A percentile compares a stretch with the other conserved stretches of the same genome.
Evolutionary conservation across 2,113 vertebrate species (phyloP).

Genomic region (Pipa parva): DNA sequence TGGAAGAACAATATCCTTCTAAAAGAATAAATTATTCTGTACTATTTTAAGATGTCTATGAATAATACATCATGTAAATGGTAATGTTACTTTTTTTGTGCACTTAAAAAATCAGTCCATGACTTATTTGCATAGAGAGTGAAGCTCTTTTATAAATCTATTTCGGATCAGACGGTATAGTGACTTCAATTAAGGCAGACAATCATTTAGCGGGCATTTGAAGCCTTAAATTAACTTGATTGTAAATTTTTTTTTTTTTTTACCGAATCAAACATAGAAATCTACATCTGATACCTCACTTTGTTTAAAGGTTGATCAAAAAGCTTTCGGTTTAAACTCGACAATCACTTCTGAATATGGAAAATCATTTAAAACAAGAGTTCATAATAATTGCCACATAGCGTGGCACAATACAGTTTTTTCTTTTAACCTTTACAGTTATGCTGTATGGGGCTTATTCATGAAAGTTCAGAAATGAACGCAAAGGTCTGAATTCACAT

Average conservation of each 20-base stretch:
- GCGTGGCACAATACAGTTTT: not conserved
- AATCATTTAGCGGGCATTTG: conserved; percentile 1
- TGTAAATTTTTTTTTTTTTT: conserved; percentile 9
- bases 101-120: conserved; percentile 20
- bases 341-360: not conserved
- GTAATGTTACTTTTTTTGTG: conserved; percentile 11
- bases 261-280: not conserved
- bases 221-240: conserved; percentile 16
- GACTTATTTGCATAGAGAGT: conserved; percentile 27
- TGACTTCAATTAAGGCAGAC: conserved; percentile 5
- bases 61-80: conserved; percentile 29
- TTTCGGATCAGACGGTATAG: not conserved
- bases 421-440: too few species aligned
- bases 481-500: too few species aligned
- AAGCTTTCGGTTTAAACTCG: not conserved
- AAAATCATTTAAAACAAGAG: not conserved
- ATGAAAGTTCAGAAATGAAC: too few species aligned
- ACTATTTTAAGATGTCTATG: conserved; percentile 29
- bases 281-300: conserved; percentile 6
- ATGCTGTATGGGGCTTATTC: too few species aligned
- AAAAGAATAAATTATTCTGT: conserved; percentile 12
- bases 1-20: conserved; percentile 2
- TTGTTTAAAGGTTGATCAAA: conserved; percentile 23
- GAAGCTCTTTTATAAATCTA: not conserved
- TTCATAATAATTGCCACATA: not conserved